phyloP scores from a whole-genome alignment of 2,113 vertebrate species.

The Acanthochromis polyacanthus region DNA sequence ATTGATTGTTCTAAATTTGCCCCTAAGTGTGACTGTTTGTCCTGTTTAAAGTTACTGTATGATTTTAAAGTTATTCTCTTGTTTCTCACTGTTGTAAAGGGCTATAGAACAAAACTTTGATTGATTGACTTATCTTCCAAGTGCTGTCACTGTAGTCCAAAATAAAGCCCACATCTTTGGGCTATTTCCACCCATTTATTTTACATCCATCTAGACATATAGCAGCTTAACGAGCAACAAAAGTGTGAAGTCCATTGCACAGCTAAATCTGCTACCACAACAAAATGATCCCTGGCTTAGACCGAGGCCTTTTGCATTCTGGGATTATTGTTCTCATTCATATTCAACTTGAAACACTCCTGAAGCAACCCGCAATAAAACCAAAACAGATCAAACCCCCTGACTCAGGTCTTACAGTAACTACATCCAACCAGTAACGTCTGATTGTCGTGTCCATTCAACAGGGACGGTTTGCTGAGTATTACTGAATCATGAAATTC shows the following conservation, averaged over 20 bases:
- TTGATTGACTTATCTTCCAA: not conserved
- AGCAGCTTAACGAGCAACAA: not conserved
- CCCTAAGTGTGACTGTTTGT: too few species aligned
- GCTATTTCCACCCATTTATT: not conserved
- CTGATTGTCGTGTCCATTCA: constrained; percentile 29
- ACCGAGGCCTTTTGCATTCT: constrained; percentile 8
- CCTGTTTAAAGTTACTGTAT: too few species aligned
- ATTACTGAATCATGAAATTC: constrained; percentile 60
- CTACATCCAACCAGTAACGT: constrained; percentile 12
- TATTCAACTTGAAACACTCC: not conserved
- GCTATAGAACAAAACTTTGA: too few species aligned
- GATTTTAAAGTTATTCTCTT: too few species aligned
- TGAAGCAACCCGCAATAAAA: constrained; percentile 10
- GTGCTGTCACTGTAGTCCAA: not conserved
- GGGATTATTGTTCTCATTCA: constrained; percentile 9
- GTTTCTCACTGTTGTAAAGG: too few species aligned
- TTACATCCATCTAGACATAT: not conserved
- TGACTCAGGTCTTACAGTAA: constrained; percentile 1
- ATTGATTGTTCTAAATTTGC: too few species aligned
- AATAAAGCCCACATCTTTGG: not conserved
- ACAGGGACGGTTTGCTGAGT: constrained; percentile 26
- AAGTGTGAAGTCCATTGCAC: not conserved
- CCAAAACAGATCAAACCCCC: not conserved
- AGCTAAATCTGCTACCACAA: not conserved
- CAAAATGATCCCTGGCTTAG: constrained; percentile 12